Percentiles rank a stretch among this genome's conserved stretches.
phyloP scores from a whole-genome alignment of 2,113 vertebrate species.

The Callipepla squamata region DNA sequence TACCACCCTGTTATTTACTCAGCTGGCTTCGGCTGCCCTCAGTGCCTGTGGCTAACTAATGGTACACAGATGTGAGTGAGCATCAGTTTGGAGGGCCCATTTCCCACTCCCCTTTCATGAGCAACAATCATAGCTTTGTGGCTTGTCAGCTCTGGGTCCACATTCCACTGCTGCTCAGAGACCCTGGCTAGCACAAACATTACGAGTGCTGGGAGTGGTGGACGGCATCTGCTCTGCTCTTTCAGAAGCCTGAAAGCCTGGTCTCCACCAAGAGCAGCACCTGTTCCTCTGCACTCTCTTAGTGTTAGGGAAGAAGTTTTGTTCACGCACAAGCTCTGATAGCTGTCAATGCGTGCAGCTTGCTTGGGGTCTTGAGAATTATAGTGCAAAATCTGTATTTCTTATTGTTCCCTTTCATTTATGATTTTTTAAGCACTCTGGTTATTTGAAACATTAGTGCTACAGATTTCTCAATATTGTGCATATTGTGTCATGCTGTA shows the following conservation, averaged over 20 bases:
- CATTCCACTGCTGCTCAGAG: neutral
- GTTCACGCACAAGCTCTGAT: neutral
- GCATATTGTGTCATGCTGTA: neutral
- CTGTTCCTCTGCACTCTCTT: neutral
- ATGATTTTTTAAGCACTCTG: neutral
- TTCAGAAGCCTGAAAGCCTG: fast-evolving
- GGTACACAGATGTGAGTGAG: fast-evolving
- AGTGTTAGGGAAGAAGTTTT: neutral
- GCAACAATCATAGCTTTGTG: neutral
- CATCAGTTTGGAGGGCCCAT: neutral
- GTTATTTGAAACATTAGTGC: neutral
- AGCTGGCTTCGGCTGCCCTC: neutral
- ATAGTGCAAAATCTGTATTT: neutral
- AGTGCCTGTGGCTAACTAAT: neutral
- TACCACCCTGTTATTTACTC: neutral
- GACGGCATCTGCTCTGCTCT: neutral
- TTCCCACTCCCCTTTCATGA: neutral
- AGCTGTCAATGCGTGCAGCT: neutral
- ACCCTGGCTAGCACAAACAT: neutral
- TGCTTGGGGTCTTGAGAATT: neutral
- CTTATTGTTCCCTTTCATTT: neutral
- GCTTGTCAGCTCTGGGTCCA: neutral
- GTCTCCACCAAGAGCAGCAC: neutral
- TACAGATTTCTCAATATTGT: neutral
- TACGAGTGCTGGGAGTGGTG: neutral